These are phyloP conservation scores for Leuciscus idus DNA, from an alignment of 2,113 vertebrate species.

Conservation along the genomic window DNA sequence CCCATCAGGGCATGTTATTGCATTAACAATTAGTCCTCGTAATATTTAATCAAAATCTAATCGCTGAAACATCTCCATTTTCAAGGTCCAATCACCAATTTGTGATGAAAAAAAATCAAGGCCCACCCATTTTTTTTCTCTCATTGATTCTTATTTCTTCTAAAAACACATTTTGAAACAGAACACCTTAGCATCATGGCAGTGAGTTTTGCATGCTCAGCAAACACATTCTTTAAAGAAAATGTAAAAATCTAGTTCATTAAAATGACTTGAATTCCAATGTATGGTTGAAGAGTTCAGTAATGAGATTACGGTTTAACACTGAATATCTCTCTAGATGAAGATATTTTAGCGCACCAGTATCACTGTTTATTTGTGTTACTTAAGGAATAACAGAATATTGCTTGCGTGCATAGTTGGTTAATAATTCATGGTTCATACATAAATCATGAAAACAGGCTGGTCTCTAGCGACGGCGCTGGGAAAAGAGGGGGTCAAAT, in stretches of 20 bases:
- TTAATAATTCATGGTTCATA: constrained; percentile 28
- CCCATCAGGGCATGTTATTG: neutral
- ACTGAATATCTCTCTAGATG: neutral
- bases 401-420: neutral
- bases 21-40: neutral
- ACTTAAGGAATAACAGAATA: constrained; percentile 5
- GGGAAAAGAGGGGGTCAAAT: neutral
- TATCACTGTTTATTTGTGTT: constrained; percentile 33
- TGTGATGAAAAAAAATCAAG: neutral
- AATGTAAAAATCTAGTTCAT: neutral
- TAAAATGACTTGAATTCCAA: neutral
- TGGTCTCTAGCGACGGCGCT: neutral
- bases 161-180: neutral
- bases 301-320: neutral
- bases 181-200: neutral
- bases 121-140: neutral
- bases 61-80: neutral
- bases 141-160: neutral
- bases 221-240: neutral
- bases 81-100: too few relatives aligned
- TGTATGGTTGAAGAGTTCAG: neutral
- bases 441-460: constrained; percentile 30
- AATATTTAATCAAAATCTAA: neutral
- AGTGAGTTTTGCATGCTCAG: too few relatives aligned
- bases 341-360: neutral